Base-by-base conservation (phyloP, 2,113 vertebrate species). In the Sceloporus undulatus region DNA sequence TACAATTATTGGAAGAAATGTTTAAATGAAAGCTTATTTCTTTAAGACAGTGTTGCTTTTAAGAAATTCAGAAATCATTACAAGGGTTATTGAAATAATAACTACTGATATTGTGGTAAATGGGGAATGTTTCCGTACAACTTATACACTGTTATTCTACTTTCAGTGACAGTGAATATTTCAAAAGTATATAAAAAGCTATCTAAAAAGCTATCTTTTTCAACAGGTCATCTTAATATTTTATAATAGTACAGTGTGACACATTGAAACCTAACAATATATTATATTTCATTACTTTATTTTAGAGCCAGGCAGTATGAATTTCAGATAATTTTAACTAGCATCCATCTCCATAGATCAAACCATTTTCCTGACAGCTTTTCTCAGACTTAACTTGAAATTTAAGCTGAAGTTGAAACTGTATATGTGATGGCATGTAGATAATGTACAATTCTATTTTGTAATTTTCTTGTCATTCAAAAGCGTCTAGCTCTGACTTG, bases 401-500 rank as follows among this genome's bases (percentile, higher is more conserved):
- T 66, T 78, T 85, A 85, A 77, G 75, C 62, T 85, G 65, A 78
- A 48, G 38, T 78, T 78, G 40, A 21, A 78, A 66, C 21, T 85
- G 75, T 78, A 68, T 78, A 66, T 19, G 77, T 78, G 38, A 52
- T 52, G 73, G 66, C 40, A 78, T 77, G 10, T 59, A 59, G 82
- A 75, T 16, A 2, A 75, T 85, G 14, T 85, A n/a, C 65, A 81
- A 81, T 81, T 81, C 65, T 38, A 23, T 66, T 82, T 82, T 59
- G 34, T 73, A 76, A 85, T 85, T 78, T 78, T 48, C 84, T 66
- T 85, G 84, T 85, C 84, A 75, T 85, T 85, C 73, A 85, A 76
- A 59, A 25, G 75, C 74, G 48, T 52, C 56, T 77, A 48, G 9
- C 4, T 29, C 38, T 77, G 38, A 77, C 2, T 21, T 77, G 38